Conservation (phyloP, 1,140 invertebrate genomes). For the Brachionus manjavacas region DNA sequence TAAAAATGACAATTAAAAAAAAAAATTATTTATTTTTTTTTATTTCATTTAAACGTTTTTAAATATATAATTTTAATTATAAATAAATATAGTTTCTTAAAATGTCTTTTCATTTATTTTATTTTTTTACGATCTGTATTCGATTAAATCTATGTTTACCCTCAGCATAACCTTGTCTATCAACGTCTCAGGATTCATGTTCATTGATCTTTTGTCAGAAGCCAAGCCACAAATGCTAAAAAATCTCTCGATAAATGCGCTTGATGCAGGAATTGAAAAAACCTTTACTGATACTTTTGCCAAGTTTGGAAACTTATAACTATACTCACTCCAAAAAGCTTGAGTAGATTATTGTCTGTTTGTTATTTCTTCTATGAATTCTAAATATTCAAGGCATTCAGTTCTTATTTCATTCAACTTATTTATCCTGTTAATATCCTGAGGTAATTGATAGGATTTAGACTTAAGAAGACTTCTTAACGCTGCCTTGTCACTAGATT, state of each 20-base stretch:
- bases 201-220: not conserved
- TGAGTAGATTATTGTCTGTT: not conserved
- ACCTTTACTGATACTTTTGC: not conserved
- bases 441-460: not conserved
- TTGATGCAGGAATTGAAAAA: not conserved
- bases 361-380: not conserved
- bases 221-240: not conserved
- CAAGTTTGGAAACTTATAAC: constrained; percentile 1
- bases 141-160: not conserved
- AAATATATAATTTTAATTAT: not conserved
- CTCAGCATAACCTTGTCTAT: not conserved
- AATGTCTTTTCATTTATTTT: too few relatives aligned
- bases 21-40: too few relatives aligned
- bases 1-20: too few relatives aligned
- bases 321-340: not conserved
- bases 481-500: not conserved
- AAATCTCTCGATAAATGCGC: not conserved
- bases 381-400: not conserved
- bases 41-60: too few relatives aligned
- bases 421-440: not conserved
- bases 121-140: not conserved
- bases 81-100: not conserved
- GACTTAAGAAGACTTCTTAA: not conserved
- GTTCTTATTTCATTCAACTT: not conserved
- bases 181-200: not conserved